A percentile compares a stretch with the other conserved stretches of the same genome.
Evolutionary conservation across 2,888 invertebrate species (phyloP).

Genomic region (Cotesia congregata): DNA sequence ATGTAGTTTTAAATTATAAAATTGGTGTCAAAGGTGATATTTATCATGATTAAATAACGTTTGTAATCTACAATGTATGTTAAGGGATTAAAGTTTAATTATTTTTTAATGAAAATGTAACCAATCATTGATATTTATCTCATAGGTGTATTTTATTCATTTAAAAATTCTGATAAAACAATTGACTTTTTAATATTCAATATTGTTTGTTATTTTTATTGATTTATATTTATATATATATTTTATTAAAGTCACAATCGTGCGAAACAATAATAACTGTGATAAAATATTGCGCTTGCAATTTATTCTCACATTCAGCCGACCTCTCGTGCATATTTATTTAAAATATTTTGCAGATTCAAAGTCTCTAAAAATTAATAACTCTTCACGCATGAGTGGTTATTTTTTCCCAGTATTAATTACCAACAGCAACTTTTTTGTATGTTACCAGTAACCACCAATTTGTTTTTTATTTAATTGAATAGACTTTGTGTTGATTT

Average conservation of each 20-base stretch:
- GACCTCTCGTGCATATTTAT: conserved; percentile 25
- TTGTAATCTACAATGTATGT: background rate
- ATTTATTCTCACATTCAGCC: conserved; percentile 18
- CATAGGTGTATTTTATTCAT: background rate
- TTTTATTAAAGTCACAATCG: conserved; percentile 14
- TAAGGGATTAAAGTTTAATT: background rate
- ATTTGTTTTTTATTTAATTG: background rate
- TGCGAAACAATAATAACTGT: conserved; percentile 6
- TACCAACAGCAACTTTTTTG: background rate
- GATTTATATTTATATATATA: background rate
- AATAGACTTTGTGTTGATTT: background rate
- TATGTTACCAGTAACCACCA: background rate
- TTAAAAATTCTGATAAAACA: background rate
- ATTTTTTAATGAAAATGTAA: background rate
- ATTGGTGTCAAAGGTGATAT: background rate
- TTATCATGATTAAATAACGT: background rate
- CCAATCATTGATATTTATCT: background rate
- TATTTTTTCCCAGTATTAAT: conserved; percentile 2
- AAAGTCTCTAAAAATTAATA: conserved; percentile 18
- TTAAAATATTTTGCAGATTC: background rate
- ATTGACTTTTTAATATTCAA: background rate
- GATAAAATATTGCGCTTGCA: conserved; percentile 25
- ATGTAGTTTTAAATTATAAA: background rate
- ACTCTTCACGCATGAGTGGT: conserved; percentile 35
- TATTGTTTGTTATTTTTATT: background rate